A percentile compares a stretch with the other conserved stretches of the same genome.
phyloP scores from a whole-genome alignment of 1,140 invertebrate genomes.

The Aphidius ervi region DNA sequence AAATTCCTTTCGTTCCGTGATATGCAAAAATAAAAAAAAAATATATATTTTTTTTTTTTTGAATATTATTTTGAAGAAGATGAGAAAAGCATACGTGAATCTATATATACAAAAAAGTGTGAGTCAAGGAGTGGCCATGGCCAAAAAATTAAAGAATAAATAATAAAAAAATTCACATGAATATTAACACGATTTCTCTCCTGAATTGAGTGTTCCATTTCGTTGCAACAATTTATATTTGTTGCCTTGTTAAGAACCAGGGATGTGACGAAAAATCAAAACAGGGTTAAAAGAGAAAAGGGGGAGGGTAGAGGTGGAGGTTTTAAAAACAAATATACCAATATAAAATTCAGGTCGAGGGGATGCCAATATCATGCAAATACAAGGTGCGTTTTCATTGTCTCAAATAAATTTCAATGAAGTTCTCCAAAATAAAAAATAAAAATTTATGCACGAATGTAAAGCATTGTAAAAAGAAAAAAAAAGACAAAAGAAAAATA shows the following conservation, averaged over 20 bases:
- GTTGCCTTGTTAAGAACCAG: constrained; percentile 17
- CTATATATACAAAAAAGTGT: neutral
- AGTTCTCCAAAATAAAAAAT: neutral
- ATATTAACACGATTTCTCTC: constrained; percentile 21
- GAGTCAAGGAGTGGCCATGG: constrained; percentile 13
- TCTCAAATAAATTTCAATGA: constrained; percentile 14
- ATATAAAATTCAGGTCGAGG: constrained; percentile 14
- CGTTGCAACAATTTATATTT: constrained; percentile 15
- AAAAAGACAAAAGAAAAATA: too few species aligned
- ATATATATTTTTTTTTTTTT: too few species aligned
- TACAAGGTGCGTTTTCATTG: constrained; percentile 13
- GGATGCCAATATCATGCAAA: constrained; percentile 19
- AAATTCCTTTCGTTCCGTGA: constrained; percentile 13
- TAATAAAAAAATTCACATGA: constrained; percentile 3
- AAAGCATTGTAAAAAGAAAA: neutral
- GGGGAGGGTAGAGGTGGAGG: too few species aligned
- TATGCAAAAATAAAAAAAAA: constrained; percentile 10
- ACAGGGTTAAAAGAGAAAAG: too few species aligned
- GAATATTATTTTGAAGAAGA: neutral
- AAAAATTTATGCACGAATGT: neutral
- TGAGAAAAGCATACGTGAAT: constrained; percentile 2
- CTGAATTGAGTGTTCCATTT: constrained; percentile 8
- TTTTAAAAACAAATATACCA: neutral
- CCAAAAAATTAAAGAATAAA: constrained; percentile 8
- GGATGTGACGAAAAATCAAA: neutral